Evolutionary conservation across 2,113 vertebrate genomes (phyloP), one percentile per base, ranked within the genome.

Genomic region (Anolis carolinensis): DNA sequence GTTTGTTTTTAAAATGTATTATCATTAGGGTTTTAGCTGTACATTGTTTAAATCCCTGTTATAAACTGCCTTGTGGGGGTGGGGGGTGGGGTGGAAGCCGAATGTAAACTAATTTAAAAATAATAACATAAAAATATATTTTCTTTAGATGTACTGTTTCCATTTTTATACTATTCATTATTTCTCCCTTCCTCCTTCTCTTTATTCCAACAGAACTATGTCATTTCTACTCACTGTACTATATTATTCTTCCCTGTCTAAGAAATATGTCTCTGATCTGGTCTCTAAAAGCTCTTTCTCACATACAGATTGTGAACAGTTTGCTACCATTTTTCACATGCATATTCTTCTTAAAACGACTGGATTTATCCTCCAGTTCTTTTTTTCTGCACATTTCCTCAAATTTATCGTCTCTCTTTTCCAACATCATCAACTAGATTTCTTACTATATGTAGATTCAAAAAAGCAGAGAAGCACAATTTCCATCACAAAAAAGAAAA

Each of bases 151-250:
- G 10, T 30, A 4, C 9, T 50, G 44, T 30, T 76, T 50, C 39
- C 48, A 27, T 16, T 27, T 76, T 30, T n/a, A 27, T 74, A 13
- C 7, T 7, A 2, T 25, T 44, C 32, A 1, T 20, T 34, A 5
- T 2, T 10, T 32, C 25, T 0, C 32, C 20, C 70, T 5, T 13
- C 1, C 1, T 36, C 32, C 18, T n/a, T 20, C 0, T 23, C 71
- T 73, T 39, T 10, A 25, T 23, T 67, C 23, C 21, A 7, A 27
- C 7, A 2, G 20, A 23, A 23, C 7, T 67, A 25, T 67, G 48
- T 23, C 48, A 27, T 76, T 30, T 50, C 48, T 11, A 48, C 27
- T 76, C 48, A 23, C 48, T 48, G 2, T 76, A 27, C 48, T 39
- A 30, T 76, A 27, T 75, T 48, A 52, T 11, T 5, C 27, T 25